Conservation (phyloP, 2,888 invertebrate genomes). For the Drosophila koepferae region DNA sequence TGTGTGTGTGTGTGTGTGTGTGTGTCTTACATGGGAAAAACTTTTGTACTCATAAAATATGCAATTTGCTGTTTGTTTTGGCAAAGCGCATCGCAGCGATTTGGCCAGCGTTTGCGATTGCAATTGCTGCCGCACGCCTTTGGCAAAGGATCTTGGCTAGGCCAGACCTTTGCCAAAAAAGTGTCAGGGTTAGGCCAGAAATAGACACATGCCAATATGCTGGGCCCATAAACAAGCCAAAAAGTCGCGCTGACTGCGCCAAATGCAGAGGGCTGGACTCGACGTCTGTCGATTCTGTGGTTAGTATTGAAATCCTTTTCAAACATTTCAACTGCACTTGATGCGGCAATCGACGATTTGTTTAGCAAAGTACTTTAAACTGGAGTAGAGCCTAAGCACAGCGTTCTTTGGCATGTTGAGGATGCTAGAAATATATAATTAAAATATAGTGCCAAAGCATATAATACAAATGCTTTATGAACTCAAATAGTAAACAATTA, state of each 20-base stretch:
- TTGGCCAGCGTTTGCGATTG: slow-evolving; percentile 58
- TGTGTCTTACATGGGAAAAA: slow-evolving; percentile 58
- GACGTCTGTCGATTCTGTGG: slow-evolving; percentile 14
- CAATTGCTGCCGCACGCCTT: slow-evolving; percentile 60
- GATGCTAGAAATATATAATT: neutral
- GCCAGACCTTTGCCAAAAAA: slow-evolving; percentile 66
- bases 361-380: slow-evolving; percentile 4
- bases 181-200: slow-evolving; percentile 72
- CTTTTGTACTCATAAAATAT: slow-evolving; percentile 74
- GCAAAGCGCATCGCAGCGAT: slow-evolving; percentile 63
- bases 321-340: slow-evolving; percentile 26
- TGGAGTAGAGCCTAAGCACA: neutral
- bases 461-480: neutral
- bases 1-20: slow-evolving; percentile 36
- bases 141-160: slow-evolving; percentile 55
- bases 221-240: slow-evolving; percentile 61
- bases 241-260: slow-evolving; percentile 17
- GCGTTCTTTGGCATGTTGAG: neutral
- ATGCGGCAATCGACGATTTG: slow-evolving; percentile 2
- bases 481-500: no score
- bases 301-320: slow-evolving; percentile 30
- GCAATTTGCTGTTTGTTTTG: slow-evolving; percentile 68
- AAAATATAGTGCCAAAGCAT: neutral
- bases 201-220: slow-evolving; percentile 74
- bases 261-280: neutral